Base-by-base conservation (phyloP, 2,888 invertebrate species). In the Polydrusus cervinus region DNA sequence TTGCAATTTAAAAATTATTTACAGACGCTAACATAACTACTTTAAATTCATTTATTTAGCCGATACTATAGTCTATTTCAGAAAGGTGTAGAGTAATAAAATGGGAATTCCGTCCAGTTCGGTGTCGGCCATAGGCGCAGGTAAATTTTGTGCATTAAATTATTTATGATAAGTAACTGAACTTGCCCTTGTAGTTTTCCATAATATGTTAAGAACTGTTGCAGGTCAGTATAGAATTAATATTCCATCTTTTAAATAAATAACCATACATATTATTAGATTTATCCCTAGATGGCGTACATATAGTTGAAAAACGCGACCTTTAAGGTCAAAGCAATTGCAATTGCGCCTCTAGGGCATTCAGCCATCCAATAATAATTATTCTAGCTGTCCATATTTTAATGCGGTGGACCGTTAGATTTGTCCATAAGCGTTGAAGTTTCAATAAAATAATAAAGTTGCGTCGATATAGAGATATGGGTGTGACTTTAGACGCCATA, bases 381-480 rank as follows among this genome's bases (percentile, higher is more conserved):
- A 74, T 74, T 74, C 74, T 55, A 61, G 64, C 47, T 55, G 25
- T 69, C 69, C 69, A 74, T 74, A 74, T 74, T 74, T 74, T 65
- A 74, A 69, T 47, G 49, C 43, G 43, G 49, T 30, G 43, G 43
- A 74, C 74, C 74, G 74, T 74, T 74, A 74, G 62, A 49, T 47
- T 51, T 67, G 51, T 68, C 67, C 68, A 73, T 66, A 66, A 72
- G 72, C 72, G 66, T 20, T 65, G 30, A 66, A 72, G 57, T 47
- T 72, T 72, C 72, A 72, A 72, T 72, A 72, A 72, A 72, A 66
- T 66, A 72, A 70, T 61, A 70, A 70, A 70, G 62, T 70, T 61
- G 62, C 14, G 60, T 16, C 47, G 61, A 70, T 60, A 11, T 45
- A 47, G 68, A 68, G 68, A 68, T 68, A 68, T 47, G 68, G 68